Conservation (phyloP, 37 sponge, comb jelly and placozoan genomes). For the Crambe crambe region DNA sequence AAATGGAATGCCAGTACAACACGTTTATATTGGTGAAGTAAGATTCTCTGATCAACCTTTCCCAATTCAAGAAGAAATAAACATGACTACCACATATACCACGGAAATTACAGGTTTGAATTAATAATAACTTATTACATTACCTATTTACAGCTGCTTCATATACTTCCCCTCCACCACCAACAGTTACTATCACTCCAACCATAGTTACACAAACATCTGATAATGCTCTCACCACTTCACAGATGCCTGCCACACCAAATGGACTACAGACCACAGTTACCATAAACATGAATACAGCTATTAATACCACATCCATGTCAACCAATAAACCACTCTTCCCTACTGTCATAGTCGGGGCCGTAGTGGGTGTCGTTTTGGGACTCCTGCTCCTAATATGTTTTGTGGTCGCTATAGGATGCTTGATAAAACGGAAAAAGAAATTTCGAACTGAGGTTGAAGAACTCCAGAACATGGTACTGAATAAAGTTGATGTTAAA, state of each 20-base stretch:
- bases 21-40: background rate
- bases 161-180: too few relatives aligned
- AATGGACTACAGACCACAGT: background rate
- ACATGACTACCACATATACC: background rate
- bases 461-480: too few relatives aligned
- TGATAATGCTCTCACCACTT: background rate
- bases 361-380: background rate
- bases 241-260: background rate
- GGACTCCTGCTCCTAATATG: background rate
- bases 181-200: too few relatives aligned
- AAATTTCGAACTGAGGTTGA: background rate
- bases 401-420: background rate
- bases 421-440: background rate
- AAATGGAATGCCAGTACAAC: background rate
- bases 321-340: background rate
- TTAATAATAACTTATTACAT: too few relatives aligned
- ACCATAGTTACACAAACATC: background rate
- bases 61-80: too few relatives aligned
- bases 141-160: too few relatives aligned
- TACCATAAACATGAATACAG: background rate
- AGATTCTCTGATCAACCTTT: background rate
- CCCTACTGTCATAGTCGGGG: background rate
- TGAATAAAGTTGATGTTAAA: too few relatives aligned
- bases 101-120: too few relatives aligned
- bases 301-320: background rate